phyloP scores from a whole-genome alignment of 2,113 vertebrate genomes.

The Guaruba guarouba region DNA sequence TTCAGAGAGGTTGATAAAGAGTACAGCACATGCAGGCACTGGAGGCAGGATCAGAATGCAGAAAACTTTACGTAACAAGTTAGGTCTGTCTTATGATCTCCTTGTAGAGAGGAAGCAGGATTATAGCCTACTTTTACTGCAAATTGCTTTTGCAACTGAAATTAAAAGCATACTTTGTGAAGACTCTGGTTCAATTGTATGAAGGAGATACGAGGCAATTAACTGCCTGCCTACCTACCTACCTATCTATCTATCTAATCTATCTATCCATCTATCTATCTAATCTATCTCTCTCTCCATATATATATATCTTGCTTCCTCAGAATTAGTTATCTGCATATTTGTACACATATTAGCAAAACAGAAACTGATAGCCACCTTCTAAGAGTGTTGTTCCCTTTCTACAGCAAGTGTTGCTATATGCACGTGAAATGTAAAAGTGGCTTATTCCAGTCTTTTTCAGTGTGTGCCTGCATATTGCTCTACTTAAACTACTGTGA shows the following conservation, averaged over 20 bases:
- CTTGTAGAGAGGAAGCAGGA: background rate
- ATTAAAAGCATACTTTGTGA: background rate
- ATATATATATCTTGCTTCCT: background rate
- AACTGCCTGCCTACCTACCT: background rate
- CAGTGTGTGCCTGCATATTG: background rate
- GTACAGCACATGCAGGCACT: background rate
- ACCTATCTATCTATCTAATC: too few species aligned
- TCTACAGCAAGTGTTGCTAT: background rate
- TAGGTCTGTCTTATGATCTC: background rate
- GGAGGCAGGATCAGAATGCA: background rate
- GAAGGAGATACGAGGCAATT: background rate
- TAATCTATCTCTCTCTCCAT: background rate
- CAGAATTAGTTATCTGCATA: background rate
- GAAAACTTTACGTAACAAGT: background rate
- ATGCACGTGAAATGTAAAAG: background rate
- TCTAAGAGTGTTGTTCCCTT: background rate
- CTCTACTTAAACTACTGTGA: background rate
- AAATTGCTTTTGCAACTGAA: background rate
- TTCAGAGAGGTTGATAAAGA: background rate
- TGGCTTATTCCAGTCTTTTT: background rate
- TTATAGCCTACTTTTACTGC: background rate
- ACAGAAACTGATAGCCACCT: background rate
- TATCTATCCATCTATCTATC: background rate
- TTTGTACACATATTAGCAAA: background rate
- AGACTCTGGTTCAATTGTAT: background rate